A percentile compares a stretch with the other conserved stretches of the same genome.
These are phyloP conservation scores for Rhincodon typus DNA, from an alignment of 2,797 vertebrate genomes.

Conservation along the genomic window DNA sequence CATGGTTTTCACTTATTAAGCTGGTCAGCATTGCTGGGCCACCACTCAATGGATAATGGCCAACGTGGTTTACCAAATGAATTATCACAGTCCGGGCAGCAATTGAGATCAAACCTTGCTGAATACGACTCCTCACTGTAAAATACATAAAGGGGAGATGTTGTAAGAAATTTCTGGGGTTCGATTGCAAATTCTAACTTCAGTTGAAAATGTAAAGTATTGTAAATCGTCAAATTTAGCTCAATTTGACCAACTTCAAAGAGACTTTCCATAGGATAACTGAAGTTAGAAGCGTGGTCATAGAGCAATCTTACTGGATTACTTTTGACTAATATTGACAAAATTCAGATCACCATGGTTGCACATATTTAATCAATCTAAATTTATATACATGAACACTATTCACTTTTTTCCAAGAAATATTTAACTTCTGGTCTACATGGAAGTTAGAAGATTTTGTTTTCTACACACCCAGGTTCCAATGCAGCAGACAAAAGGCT, in stretches of 20 bases:
- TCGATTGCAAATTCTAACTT: too few species aligned
- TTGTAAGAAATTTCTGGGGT: not conserved
- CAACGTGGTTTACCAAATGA: slow-evolving; percentile 92
- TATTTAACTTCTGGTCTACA: not conserved
- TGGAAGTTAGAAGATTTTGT: not conserved
- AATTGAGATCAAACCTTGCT: slow-evolving; percentile 89
- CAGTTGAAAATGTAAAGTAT: not conserved
- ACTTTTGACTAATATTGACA: not conserved
- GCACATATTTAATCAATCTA: not conserved
- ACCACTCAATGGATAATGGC: slow-evolving; percentile 94
- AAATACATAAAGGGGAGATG: slow-evolving; percentile 43
- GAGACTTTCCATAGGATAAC: not conserved
- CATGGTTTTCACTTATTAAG: slow-evolving; percentile 95
- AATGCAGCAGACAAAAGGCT: not conserved
- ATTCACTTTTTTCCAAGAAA: not conserved
- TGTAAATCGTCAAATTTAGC: not conserved
- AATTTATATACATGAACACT: not conserved
- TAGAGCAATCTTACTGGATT: not conserved
- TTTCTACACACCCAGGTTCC: not conserved
- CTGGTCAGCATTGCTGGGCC: slow-evolving; percentile 93
- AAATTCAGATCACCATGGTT: not conserved
- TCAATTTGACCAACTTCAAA: not conserved
- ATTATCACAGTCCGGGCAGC: slow-evolving; percentile 93
- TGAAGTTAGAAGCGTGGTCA: not conserved
- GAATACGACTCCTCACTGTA: slow-evolving; percentile 86